These are phyloP conservation scores for Crossaster papposus DNA, from an alignment of 53 echinoderm and acorn worm genomes.

Conservation along the genomic window DNA sequence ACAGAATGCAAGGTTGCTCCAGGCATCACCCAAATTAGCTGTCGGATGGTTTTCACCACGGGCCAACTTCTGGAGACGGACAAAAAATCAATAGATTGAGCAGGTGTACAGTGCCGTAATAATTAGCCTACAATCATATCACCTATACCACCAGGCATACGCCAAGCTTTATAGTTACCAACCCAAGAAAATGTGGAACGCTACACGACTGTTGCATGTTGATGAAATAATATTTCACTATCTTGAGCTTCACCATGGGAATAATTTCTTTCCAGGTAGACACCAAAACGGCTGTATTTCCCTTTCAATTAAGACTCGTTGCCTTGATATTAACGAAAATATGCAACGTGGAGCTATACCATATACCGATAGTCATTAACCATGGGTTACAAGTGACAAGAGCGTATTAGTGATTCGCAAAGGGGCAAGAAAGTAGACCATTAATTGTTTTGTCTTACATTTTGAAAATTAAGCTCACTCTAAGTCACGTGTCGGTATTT, in stretches of 20 bases:
- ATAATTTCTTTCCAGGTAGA: not conserved
- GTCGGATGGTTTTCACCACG: conserved; percentile 22
- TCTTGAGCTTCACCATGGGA: not conserved
- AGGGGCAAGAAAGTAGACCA: too few species aligned
- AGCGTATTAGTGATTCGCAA: too few species aligned
- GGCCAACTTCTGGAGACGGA: not conserved
- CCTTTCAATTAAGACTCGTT: conserved; percentile 1
- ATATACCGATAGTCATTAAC: not conserved
- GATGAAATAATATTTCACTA: not conserved
- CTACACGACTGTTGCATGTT: conserved; percentile 33
- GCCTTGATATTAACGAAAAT: not conserved
- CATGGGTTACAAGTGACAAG: too few species aligned
- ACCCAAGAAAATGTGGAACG: not conserved
- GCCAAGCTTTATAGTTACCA: conserved; percentile 8
- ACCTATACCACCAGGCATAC: conserved; percentile 24
- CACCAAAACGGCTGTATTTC: not conserved
- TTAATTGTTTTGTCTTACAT: too few species aligned
- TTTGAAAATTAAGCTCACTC: too few species aligned
- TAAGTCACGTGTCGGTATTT: too few species aligned
- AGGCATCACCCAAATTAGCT: not conserved
- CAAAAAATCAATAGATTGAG: conserved; percentile 50
- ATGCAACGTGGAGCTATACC: not conserved
- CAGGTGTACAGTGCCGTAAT: conserved; percentile 49
- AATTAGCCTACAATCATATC: conserved; percentile 59
- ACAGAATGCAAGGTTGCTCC: not conserved